Evolutionary conservation across 2,888 invertebrate species (phyloP), one percentile per base, ranked within the genome.

Genomic region (Clivina fossor): DNA sequence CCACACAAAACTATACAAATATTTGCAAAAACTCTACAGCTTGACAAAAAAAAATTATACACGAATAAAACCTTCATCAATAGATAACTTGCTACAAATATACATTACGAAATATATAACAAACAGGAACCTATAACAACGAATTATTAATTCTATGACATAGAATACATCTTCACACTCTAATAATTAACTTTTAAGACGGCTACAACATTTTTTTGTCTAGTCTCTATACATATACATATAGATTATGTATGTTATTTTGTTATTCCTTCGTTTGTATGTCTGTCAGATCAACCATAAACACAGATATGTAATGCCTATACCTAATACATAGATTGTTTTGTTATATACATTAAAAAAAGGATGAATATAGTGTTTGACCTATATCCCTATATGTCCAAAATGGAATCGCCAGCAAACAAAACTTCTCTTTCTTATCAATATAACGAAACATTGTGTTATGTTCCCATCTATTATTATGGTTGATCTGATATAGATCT

Each of bases 1-100:
- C n/a, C 53, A 53, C 53, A 53, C 53, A 44, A 53, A 53, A 47
- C 53, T 53, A 53, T 53, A 53, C 44, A 51, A 51, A 51, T 51
- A 49, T 49, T 38, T 49, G 49, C 49, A 49, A 49, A 49, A 48
- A 28, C 24, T 43, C 33, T 43, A 32, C 15, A 44, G 30, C 24
- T 18, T 26, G 35, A 15, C 35, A 44, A 53, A 18, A 37, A 26
- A 44, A 44, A 35, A 35, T 35, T 35, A 19, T 15, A 51, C 13
- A n/a, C n/a, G n/a, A 33, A 16, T 8, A n/a, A 33, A 22, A n/a
- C n/a, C n/a, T n/a, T 43, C 15, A 33, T 41, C 24, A 20, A 24
- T 24, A 32, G 32, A 43, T 30, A 43, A 43, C n/a, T 8, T 4
- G 26, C 33, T 43, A 51, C 33, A 43, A 38, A 30, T 51, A 51